phyloP scores from a whole-genome alignment of 2,888 invertebrate species.

The Erebia palarica region DNA sequence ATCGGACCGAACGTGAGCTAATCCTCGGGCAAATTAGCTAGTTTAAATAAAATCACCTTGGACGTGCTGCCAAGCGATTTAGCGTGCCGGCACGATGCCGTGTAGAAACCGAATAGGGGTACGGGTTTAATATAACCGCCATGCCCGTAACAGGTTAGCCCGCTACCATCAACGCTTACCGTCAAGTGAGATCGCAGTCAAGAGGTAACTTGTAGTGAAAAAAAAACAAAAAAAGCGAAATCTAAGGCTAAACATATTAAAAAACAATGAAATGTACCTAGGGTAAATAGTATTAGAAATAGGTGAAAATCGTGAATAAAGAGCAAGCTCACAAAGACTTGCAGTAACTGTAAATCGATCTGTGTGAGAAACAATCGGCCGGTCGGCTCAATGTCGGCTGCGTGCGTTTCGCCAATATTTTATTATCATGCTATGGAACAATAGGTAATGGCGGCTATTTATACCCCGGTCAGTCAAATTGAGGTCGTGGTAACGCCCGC shows the following conservation, averaged over 20 bases:
- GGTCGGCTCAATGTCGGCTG: conserved; percentile 44
- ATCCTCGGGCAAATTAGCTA: no score
- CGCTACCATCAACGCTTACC: no score
- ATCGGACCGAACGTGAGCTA: no score
- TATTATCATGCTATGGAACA: conserved; percentile 64
- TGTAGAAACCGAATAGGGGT: no score
- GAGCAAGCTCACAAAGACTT: conserved; percentile 43
- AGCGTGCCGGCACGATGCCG: no score
- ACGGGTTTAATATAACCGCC: no score
- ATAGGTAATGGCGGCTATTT: conserved; percentile 44
- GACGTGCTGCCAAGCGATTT: no score
- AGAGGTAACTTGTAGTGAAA: not conserved
- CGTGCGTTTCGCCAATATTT: conserved; percentile 59
- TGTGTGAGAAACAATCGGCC: conserved; percentile 65
- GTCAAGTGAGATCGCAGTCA: no score
- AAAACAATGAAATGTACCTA: not conserved
- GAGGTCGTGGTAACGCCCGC: conserved; percentile 22
- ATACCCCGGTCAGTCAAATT: conserved; percentile 19
- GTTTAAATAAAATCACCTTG: no score
- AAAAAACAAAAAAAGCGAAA: not conserved
- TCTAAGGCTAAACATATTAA: not conserved
- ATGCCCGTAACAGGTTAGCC: no score
- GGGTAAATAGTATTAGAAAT: not conserved
- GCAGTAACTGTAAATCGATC: conserved; percentile 62
- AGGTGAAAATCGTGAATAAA: conserved; percentile 15